Evolutionary conservation across 2,113 vertebrate species (phyloP), one percentile per base, ranked within the genome.

Genomic region (Macquaria australasica): DNA sequence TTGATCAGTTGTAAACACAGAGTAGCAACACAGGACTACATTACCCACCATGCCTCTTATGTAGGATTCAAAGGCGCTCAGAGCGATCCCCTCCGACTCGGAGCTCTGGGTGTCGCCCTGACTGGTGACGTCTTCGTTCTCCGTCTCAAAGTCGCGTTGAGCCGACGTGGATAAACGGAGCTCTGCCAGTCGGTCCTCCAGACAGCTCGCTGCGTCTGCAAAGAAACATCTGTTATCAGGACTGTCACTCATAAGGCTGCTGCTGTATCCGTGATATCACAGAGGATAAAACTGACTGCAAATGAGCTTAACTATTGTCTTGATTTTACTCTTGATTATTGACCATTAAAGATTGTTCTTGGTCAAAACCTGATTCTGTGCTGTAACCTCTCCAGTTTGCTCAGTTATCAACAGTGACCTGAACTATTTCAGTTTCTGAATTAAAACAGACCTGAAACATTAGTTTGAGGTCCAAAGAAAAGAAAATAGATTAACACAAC

Each of bases 21-120:
- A 60, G 14, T 16, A 31, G 60, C 59, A n/a, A 8, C 63, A 62
- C 3, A 39, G 39, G 34, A 34, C 67, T 23, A 25, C 45, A 9
- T 77, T 59, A 90, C 92, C 83, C 90, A 95, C 95, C 90, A 93
- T 88, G 76, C 81, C 37, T 67, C 90, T 91, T 1, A 91, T 25
- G 83, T 94, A 95, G 37, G 82, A 87, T 0, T 91, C 91, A 11
- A 95, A 95, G 45, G 90, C 90, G 10, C 85, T 90, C 23, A 76
- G 0, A 5, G 90, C 84, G 6, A 79, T 9, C 0, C 41, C 70
- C 10, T 91, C 91, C 0, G 63, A 28, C 20, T 79, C 88, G 0
- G 91, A 92, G 60, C 89, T 89, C 21, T 23, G 82, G 0, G 31
- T 5, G 43, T 88, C 88, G 3, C 86, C 91, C 72, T 56, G 77